Base-by-base conservation (phyloP, 2,888 invertebrate genomes). In the Neoascia interrupta region DNA sequence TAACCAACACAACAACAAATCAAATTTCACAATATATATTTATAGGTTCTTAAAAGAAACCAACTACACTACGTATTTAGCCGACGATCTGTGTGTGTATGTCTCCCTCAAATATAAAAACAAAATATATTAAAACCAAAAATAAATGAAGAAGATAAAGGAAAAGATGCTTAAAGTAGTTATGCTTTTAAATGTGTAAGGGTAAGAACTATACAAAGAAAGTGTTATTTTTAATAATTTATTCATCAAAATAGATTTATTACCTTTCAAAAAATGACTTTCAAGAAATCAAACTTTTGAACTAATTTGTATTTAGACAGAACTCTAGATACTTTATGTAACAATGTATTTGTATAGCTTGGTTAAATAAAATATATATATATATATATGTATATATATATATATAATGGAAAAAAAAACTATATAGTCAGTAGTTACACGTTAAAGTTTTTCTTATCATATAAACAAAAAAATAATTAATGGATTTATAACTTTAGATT, bases 351-450 rank as follows among this genome's bases (percentile, higher is more conserved):
- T 79, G 79, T 81, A 81, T 79, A 82, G 82, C 83, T 84, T 80
- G 76, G 45, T 64, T 83, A 23, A 60, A 64, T 49, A 75, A 60
- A 21, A 64, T 6, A 79, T 76, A 54, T 31, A n/a, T 26, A 26
- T 26, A 26, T 26, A 26, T 4, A 5, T 26, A 5, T 26, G 26
- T 26, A 66, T 81, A 82, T 49, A 66, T 81, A 80, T 79, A 83
- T 72, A 75, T 81, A 80, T 81, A 84, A 82, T 82, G 75, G 83
- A 82, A 83, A 84, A 79, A 73, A 45, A 47, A 66, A 58, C n/a
- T n/a, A n/a, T n/a, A n/a, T 86, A 86, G 88, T 88, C 88, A 87
- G 87, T 88, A 88, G 87, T 88, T 88, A 84, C 87, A 87, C 85
- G 87, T 85, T 86, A 83, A 84, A 66, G 72, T 79, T 79, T 70